Evolutionary conservation across 2,888 invertebrate genomes (phyloP).

Genomic region (Coronaproctus castanopsis): DNA sequence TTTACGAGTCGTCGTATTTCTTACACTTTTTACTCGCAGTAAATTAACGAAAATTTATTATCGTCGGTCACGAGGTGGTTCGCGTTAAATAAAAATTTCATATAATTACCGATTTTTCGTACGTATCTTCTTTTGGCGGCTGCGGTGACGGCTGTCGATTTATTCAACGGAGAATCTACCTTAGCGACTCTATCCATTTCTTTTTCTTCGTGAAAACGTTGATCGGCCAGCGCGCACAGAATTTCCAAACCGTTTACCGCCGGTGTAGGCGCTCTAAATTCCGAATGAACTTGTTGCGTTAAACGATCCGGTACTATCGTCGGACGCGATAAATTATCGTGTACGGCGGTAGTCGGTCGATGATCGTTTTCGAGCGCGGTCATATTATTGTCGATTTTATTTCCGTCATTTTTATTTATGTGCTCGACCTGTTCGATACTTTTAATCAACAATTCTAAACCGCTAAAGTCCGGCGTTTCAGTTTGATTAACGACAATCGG

Average conservation of each 20-base stretch:
- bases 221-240: conserved; percentile 65
- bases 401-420: not conserved
- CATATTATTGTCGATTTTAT: not conserved
- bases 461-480: conserved; percentile 40
- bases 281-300: conserved; percentile 4
- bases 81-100: not conserved
- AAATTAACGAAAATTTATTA: no score
- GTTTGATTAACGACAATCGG: conserved; percentile 1
- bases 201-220: conserved; percentile 47
- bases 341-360: not conserved
- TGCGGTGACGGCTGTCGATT: not conserved
- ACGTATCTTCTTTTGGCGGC: not conserved
- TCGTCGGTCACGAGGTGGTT: no score
- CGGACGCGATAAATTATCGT: not conserved
- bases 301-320: conserved; percentile 1
- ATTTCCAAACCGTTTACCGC: conserved; percentile 35
- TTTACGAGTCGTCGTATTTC: no score
- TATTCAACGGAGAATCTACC: not conserved
- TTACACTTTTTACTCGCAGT: no score
- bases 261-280: not conserved
- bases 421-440: conserved; percentile 58
- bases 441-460: conserved; percentile 60
- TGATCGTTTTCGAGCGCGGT: not conserved
- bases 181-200: conserved; percentile 7
- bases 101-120: not conserved